phyloP scores from a whole-genome alignment of 2,888 invertebrate genomes.

The Macrosoma leucophasiata region DNA sequence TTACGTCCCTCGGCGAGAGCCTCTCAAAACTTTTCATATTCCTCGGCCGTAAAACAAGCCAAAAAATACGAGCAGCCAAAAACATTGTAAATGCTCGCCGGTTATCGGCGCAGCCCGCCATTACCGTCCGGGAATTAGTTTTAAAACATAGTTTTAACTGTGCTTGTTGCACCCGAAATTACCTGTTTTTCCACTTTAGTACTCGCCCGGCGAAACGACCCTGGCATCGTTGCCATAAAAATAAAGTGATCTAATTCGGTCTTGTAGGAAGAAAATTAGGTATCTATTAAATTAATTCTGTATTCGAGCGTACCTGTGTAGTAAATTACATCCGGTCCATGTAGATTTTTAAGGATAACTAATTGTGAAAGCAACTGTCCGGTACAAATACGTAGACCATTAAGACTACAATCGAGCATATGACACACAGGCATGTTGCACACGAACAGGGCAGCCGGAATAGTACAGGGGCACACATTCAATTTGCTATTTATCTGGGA shows the following conservation, averaged over 20 bases:
- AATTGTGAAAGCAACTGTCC: conserved; percentile 16
- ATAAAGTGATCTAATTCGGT: conserved; percentile 40
- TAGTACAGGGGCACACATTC: conserved; percentile 59
- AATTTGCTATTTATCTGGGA: conserved; percentile 75
- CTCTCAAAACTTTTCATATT: conserved; percentile 75
- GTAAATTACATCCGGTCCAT: conserved; percentile 5
- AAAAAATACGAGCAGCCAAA: conserved; percentile 72
- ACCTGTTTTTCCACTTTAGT: conserved; percentile 43
- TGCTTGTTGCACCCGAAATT: conserved; percentile 56
- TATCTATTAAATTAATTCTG: conserved; percentile 30
- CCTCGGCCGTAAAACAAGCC: conserved; percentile 68
- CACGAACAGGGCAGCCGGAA: conserved; percentile 22
- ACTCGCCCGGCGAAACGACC: conserved; percentile 31
- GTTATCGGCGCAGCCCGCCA: conserved; percentile 55
- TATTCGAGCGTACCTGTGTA: conserved; percentile 11
- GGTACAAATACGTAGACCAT: conserved; percentile 17
- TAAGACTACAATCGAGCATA: conserved; percentile 12
- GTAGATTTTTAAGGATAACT: conserved; percentile 12
- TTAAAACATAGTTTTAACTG: conserved; percentile 65
- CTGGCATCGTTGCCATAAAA: conserved; percentile 34
- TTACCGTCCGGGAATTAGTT: conserved; percentile 58
- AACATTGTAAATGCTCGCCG: conserved; percentile 72
- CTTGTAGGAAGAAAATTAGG: conserved; percentile 28
- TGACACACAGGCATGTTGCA: conserved; percentile 8
- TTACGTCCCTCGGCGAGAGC: conserved; percentile 66